Conservation (phyloP, 2,113 vertebrate genomes). For the Brachypteracias leptosomus region DNA sequence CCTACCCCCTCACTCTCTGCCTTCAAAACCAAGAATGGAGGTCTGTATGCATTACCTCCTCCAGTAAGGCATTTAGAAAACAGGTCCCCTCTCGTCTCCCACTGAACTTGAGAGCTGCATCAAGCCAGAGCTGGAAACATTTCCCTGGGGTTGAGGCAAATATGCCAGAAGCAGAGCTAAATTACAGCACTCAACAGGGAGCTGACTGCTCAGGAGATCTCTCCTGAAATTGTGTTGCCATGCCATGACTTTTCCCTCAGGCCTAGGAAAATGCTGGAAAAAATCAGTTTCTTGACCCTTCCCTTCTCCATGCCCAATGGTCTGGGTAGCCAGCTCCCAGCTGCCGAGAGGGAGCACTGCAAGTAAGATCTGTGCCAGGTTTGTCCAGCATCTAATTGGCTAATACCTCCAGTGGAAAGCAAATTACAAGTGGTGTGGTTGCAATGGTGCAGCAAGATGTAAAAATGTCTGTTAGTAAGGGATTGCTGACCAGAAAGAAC, state of each 20-base stretch:
- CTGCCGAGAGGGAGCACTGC: neutral
- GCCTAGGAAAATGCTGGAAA: neutral
- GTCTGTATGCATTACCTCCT: neutral
- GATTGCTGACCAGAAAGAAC: neutral
- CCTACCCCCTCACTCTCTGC: rapidly evolving
- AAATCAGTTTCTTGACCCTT: neutral
- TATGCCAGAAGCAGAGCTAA: neutral
- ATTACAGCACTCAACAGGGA: neutral
- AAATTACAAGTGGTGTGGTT: neutral
- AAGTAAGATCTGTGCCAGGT: neutral
- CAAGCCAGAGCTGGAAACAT: neutral
- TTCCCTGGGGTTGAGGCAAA: neutral
- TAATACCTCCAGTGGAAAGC: neutral
- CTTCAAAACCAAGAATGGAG: neutral
- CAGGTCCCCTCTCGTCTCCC: neutral
- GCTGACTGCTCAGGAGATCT: neutral
- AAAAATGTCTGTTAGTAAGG: neutral
- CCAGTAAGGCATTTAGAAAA: neutral
- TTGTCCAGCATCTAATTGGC: neutral
- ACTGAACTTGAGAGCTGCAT: neutral
- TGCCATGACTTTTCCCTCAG: neutral
- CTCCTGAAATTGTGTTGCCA: neutral
- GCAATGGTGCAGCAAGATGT: neutral
- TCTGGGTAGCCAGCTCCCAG: neutral
- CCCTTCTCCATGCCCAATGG: neutral